phyloP scores from a whole-genome alignment of 2,888 invertebrate species.

The Xestia rhomboidea region DNA sequence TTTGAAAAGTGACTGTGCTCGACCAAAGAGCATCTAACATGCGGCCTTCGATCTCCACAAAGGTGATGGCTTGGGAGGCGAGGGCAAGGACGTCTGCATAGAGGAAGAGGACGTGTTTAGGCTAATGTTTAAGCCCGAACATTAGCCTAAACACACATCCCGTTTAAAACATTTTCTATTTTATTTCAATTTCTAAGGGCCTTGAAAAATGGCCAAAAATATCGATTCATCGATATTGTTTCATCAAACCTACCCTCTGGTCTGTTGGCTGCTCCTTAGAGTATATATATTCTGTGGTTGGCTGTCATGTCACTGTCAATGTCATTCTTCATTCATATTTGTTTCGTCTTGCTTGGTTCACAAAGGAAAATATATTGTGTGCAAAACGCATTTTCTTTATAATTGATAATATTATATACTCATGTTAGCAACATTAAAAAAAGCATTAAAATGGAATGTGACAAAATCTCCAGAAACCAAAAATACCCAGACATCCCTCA shows the following conservation, averaged over 20 bases:
- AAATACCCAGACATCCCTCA: constrained; percentile 75
- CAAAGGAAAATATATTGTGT: constrained; percentile 2
- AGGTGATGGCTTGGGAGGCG: too few relatives aligned
- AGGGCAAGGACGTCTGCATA: too few relatives aligned
- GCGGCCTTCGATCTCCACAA: too few relatives aligned
- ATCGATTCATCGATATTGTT: neutral
- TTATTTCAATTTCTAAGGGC: too few relatives aligned
- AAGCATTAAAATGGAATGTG: constrained; percentile 78
- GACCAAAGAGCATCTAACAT: too few relatives aligned
- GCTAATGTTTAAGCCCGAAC: too few relatives aligned
- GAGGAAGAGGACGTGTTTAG: too few relatives aligned
- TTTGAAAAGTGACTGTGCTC: too few relatives aligned
- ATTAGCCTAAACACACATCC: too few relatives aligned
- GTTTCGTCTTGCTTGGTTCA: neutral
- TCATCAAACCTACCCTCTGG: neutral
- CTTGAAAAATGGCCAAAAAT: neutral
- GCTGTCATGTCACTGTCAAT: constrained; percentile 1
- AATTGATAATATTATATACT: constrained; percentile 25
- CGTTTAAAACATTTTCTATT: too few relatives aligned
- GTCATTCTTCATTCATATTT: constrained; percentile 3
- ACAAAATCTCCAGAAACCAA: constrained; percentile 74
- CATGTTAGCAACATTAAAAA: constrained; percentile 81
- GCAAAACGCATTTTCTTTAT: constrained; percentile 1
- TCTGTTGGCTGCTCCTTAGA: neutral
- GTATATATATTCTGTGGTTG: too few relatives aligned